Evolutionary conservation across 2,113 vertebrate species (phyloP), one percentile per base, ranked within the genome.

Genomic region (Rhegmatorhina hoffmannsi): DNA sequence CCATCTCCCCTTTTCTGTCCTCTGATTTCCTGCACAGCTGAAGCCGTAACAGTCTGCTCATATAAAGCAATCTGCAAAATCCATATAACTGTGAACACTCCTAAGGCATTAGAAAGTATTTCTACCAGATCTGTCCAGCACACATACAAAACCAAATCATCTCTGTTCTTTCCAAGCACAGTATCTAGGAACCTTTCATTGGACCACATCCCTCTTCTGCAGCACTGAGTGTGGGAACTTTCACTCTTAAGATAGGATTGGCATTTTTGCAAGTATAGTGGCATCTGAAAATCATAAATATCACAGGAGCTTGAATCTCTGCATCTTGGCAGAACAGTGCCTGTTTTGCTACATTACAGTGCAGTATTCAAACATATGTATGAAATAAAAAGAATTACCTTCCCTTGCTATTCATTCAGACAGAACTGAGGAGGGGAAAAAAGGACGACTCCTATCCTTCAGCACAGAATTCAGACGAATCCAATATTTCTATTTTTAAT

Each of bases 401-500:
- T 89, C 58, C 49, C 58, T 76, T 62, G 34, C 50, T 83, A 76
- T 83, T 90, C 77, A 95, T 44, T 11, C 50, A 90, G 33, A 77
- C 18, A 67, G 50, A 94, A 89, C 5, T 6, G 7, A 69, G 8
- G 11, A 8, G 7, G 3, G 0, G 1, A 33, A 5, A 58, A 69
- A 81, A 50, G 33, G 2, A 91, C 52, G 44, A 81, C 68, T 87
- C 64, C 25, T 63, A 93, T 73, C 59, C 68, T 72, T 72, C 85
- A 90, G 55, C 44, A 86, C 7, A 72, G n/a, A 67, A 68, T 92
- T 95, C 43, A 89, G 44, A 90, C 21, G 47, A 91, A 91, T 14
- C 11, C 19, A 52, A 4, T 92, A 94, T 50, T 90, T 80, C 87
- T 95, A 87, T 92, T 97, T 95, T 94, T 94, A 97, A 76, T 90